phyloP scores from a whole-genome alignment of 2,888 invertebrate species.

The Tryphoninae sp. region DNA sequence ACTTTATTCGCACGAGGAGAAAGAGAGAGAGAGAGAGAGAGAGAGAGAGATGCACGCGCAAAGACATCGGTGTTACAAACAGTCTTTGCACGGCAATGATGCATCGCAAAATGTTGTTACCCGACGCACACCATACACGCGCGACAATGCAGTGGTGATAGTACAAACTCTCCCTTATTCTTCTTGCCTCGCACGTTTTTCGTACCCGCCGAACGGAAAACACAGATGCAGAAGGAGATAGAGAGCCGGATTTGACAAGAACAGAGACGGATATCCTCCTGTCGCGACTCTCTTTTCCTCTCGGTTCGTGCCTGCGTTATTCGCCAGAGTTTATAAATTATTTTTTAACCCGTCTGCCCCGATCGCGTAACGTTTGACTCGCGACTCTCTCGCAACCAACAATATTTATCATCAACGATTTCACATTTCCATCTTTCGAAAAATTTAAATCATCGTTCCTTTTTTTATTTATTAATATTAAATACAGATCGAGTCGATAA shows the following conservation, averaged over 20 bases:
- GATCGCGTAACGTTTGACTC: slow-evolving; percentile 13
- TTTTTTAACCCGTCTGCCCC: slow-evolving; percentile 22
- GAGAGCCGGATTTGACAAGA: slow-evolving; percentile 61
- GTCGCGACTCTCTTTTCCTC: not conserved
- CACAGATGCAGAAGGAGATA: slow-evolving; percentile 50
- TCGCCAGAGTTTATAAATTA: slow-evolving; percentile 37
- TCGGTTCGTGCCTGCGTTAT: slow-evolving; percentile 29
- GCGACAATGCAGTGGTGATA: slow-evolving; percentile 53
- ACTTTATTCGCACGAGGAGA: slow-evolving; percentile 38
- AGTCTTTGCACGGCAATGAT: slow-evolving; percentile 30
- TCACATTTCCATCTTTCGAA: too few relatives aligned
- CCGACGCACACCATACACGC: slow-evolving; percentile 3
- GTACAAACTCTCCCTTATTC: slow-evolving; percentile 49
- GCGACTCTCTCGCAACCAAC: too few relatives aligned
- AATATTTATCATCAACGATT: too few relatives aligned
- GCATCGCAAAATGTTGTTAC: slow-evolving; percentile 26
- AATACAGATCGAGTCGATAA: too few relatives aligned
- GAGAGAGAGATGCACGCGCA: slow-evolving; percentile 41
- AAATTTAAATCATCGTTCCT: too few relatives aligned
- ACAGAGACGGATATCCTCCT: slow-evolving; percentile 60
- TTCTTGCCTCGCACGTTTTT: slow-evolving; percentile 50
- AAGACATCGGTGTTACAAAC: slow-evolving; percentile 49
- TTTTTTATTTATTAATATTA: too few relatives aligned
- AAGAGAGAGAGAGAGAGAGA: slow-evolving; percentile 5
- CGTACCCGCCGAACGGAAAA: slow-evolving; percentile 33